These are phyloP conservation scores for Cyanistes caeruleus DNA, from an alignment of 2,113 vertebrate genomes.

Conservation along the genomic window DNA sequence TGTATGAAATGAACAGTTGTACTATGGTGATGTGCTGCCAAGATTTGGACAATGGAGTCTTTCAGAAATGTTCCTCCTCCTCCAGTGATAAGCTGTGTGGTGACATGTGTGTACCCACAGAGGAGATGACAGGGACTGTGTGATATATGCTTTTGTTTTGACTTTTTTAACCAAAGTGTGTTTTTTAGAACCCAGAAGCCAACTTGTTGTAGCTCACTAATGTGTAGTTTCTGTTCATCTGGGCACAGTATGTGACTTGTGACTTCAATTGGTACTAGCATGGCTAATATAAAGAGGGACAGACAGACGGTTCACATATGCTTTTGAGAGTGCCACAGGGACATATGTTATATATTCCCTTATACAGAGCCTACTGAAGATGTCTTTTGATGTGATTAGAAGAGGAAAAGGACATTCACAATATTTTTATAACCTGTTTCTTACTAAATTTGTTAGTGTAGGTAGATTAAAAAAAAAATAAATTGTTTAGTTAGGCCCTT, in stretches of 20 bases:
- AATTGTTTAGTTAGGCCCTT: not conserved
- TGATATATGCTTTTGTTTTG: not conserved
- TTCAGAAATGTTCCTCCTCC: slow-evolving; percentile 7
- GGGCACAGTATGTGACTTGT: not conserved
- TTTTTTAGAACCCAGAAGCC: not conserved
- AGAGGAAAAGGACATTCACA: not conserved
- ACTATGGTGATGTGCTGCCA: not conserved
- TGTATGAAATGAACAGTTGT: slow-evolving; percentile 40
- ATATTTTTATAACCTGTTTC: not conserved
- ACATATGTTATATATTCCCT: not conserved
- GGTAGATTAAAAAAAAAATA: not conserved
- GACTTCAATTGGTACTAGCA: not conserved
- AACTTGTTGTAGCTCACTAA: not conserved
- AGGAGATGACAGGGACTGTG: not conserved
- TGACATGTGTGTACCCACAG: slow-evolving; percentile 1
- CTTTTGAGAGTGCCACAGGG: not conserved
- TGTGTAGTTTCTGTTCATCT: not conserved
- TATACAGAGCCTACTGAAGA: not conserved
- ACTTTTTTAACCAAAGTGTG: not conserved
- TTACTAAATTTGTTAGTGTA: not conserved
- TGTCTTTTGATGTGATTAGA: not conserved
- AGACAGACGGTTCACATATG: not conserved
- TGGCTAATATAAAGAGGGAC: not conserved
- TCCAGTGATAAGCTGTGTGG: not conserved
- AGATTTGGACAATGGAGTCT: not conserved